Evolutionary conservation across 2,113 vertebrate species (phyloP).

Genomic region (Cinclus mexicanus): DNA sequence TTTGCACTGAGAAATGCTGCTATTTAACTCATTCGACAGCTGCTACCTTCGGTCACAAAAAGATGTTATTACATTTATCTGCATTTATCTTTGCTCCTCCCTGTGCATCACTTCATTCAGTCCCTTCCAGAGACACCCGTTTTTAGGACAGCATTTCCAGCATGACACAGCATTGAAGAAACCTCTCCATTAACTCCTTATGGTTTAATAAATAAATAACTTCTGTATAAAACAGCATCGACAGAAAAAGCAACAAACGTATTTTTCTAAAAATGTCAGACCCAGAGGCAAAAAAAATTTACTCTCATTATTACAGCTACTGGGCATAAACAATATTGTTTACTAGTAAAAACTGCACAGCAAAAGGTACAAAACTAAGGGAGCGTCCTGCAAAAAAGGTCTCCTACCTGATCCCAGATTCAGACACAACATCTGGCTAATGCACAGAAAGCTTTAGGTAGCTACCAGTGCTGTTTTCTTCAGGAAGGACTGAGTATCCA

Average conservation of each 20-base stretch:
- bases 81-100: not conserved
- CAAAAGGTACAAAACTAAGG: not conserved
- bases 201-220: not conserved
- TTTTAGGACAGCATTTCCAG: not conserved
- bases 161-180: not conserved
- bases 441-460: not conserved
- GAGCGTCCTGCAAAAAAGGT: not conserved
- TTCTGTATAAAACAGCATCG: not conserved
- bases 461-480: not conserved
- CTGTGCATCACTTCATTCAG: not conserved
- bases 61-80: not conserved
- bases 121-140: not conserved
- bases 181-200: not conserved
- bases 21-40: not conserved
- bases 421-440: not conserved
- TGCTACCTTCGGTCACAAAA: not conserved
- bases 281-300: not conserved
- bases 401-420: not conserved
- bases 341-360: not conserved
- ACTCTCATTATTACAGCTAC: not conserved
- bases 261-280: not conserved
- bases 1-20: not conserved
- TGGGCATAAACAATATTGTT: not conserved
- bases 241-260: accelerated
- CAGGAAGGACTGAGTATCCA: not conserved